Percentiles rank a stretch among this genome's conserved stretches.
These are phyloP conservation scores for Acomys russatus DNA, from an alignment of 2,797 vertebrate genomes.

Conservation along the genomic window DNA sequence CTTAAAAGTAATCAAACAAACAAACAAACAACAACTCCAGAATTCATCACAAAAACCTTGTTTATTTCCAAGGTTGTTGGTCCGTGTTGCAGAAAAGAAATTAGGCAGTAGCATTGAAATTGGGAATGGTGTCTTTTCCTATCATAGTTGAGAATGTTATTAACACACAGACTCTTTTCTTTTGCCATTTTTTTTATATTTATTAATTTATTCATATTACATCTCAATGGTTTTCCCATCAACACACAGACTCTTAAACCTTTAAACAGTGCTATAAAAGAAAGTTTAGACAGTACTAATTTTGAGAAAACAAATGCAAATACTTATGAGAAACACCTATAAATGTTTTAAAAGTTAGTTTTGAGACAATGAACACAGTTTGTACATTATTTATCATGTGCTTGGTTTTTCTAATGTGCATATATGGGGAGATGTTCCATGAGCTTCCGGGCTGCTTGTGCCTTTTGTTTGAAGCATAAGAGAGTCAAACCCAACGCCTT, in stretches of 20 bases:
- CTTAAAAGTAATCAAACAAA: not conserved
- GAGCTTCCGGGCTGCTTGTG: not conserved
- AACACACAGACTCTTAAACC: not conserved
- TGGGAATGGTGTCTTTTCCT: not conserved
- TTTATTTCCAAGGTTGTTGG: not conserved
- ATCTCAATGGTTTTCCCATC: no score
- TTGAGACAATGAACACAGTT: not conserved
- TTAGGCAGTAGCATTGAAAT: not conserved
- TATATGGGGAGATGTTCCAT: not conserved
- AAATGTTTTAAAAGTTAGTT: conserved; percentile 21
- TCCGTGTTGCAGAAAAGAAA: not conserved
- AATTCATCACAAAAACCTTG: not conserved
- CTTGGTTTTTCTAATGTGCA: not conserved
- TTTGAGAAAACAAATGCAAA: conserved; percentile 25
- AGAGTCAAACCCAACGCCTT: no score
- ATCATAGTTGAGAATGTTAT: not conserved
- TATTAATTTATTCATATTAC: no score
- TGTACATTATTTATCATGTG: not conserved
- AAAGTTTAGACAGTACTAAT: not conserved
- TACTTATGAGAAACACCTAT: not conserved
- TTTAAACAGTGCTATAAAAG: not conserved
- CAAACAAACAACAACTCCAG: not conserved
- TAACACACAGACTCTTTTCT: not conserved
- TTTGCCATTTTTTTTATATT: no score
- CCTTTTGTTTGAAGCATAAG: not conserved